A percentile compares a stretch with the other conserved stretches of the same genome.
phyloP scores from a whole-genome alignment of 2,888 invertebrate species.

The Torymus aiolomorphi region DNA sequence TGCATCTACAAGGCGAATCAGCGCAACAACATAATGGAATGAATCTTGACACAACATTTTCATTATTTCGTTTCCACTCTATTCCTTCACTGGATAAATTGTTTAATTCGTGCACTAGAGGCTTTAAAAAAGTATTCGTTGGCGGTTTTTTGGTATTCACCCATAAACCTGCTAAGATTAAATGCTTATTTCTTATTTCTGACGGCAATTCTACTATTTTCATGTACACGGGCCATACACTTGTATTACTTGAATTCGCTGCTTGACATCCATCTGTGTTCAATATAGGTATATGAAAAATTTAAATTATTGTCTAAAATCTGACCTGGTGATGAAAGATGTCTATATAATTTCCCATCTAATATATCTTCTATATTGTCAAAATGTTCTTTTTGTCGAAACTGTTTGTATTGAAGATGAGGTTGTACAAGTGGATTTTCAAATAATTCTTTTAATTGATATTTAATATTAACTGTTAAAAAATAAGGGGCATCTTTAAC shows the following conservation, averaged over 20 bases:
- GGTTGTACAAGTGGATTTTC: slow-evolving; percentile 10
- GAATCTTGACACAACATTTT: too few species aligned
- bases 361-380: slow-evolving; percentile 46
- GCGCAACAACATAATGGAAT: too few species aligned
- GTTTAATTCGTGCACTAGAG: too few species aligned
- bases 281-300: slow-evolving; percentile 46
- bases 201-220: slow-evolving; percentile 10
- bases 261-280: slow-evolving; percentile 54
- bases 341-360: too few species aligned
- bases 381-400: slow-evolving; percentile 44
- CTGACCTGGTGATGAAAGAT: slow-evolving; percentile 24
- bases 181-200: background rate
- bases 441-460: slow-evolving; percentile 20
- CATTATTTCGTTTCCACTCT: too few species aligned
- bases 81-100: too few species aligned
- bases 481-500: slow-evolving; percentile 2
- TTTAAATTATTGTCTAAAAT: background rate
- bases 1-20: too few species aligned
- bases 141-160: slow-evolving; percentile 50
- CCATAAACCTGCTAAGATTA: slow-evolving; percentile 50
- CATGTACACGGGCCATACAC: slow-evolving; percentile 52
- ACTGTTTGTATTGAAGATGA: slow-evolving; percentile 20
- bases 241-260: slow-evolving; percentile 19
- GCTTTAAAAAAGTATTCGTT: too few species aligned
- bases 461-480: background rate